Conservation (phyloP, 2,113 vertebrate genomes). For the Tor tambroides region DNA sequence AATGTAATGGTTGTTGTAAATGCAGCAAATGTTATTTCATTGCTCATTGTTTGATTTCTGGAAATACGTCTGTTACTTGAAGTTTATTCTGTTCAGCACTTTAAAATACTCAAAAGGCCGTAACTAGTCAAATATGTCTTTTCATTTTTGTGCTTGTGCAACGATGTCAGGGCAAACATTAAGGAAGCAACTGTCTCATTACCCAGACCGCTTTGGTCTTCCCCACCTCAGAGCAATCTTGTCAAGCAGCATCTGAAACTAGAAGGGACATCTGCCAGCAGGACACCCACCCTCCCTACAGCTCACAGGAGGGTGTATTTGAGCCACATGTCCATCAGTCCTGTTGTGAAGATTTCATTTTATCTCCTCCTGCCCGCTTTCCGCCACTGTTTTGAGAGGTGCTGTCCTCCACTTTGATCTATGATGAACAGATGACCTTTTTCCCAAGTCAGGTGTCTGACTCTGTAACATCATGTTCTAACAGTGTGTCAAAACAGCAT, state of each 20-base stretch:
- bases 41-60: not conserved
- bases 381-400: constrained; percentile 54
- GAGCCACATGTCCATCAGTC: constrained; percentile 57
- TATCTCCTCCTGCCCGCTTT: constrained; percentile 48
- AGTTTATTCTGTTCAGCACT: not conserved
- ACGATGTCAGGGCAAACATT: constrained; percentile 14
- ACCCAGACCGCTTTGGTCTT: constrained; percentile 30
- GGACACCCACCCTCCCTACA: constrained; percentile 51
- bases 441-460: constrained; percentile 52
- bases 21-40: not conserved
- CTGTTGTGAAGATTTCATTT: constrained; percentile 45
- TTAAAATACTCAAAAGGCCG: not conserved
- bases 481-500: constrained; percentile 49
- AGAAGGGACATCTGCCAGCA: constrained; percentile 59
- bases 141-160: constrained; percentile 2
- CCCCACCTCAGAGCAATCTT: constrained; percentile 26
- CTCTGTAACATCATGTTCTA: constrained; percentile 52
- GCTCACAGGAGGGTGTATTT: constrained; percentile 57
- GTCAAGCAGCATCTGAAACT: constrained; percentile 53
- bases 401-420: constrained; percentile 56
- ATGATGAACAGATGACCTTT: constrained; percentile 61
- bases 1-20: not conserved
- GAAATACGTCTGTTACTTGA: not conserved
- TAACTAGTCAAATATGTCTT: not conserved
- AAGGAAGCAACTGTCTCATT: constrained; percentile 33